These are phyloP conservation scores for Distichodus sexfasciatus DNA, from an alignment of 2,797 vertebrate species.

Conservation along the genomic window DNA sequence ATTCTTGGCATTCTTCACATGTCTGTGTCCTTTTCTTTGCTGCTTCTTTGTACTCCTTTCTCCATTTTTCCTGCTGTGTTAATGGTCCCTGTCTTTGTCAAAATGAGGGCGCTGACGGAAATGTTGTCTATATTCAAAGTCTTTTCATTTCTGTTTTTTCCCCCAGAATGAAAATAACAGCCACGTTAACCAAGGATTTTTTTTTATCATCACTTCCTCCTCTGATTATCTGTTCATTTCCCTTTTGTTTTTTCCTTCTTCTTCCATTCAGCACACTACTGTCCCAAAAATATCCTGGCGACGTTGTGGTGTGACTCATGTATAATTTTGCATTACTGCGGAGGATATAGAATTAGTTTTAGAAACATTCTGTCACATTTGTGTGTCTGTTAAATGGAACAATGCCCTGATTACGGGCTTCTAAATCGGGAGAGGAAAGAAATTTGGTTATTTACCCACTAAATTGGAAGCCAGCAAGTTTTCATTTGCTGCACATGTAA, in stretches of 20 bases:
- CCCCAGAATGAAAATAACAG: not conserved
- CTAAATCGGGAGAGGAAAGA: not conserved
- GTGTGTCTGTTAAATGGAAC: not conserved
- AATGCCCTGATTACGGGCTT: conserved; percentile 41
- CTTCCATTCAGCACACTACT: not conserved
- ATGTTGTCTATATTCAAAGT: not conserved
- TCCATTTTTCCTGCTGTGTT: not conserved
- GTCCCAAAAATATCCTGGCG: conserved; percentile 29
- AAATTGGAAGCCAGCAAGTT: not conserved
- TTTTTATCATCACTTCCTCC: not conserved
- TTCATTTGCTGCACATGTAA: not conserved
- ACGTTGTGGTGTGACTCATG: conserved; percentile 28
- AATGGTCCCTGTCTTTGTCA: not conserved
- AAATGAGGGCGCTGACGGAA: not conserved
- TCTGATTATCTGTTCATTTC: not conserved
- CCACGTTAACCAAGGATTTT: not conserved
- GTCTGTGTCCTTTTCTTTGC: not conserved
- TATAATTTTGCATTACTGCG: conserved; percentile 8
- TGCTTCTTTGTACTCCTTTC: not conserved
- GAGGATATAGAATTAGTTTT: conserved; percentile 9
- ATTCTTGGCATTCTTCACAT: not conserved
- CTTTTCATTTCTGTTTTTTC: not conserved
- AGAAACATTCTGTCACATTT: not conserved
- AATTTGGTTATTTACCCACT: not conserved
- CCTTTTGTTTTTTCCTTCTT: conserved; percentile 6